These are phyloP conservation scores for Phrynosoma blainvillii DNA, from an alignment of 2,113 vertebrate species.

Conservation along the genomic window DNA sequence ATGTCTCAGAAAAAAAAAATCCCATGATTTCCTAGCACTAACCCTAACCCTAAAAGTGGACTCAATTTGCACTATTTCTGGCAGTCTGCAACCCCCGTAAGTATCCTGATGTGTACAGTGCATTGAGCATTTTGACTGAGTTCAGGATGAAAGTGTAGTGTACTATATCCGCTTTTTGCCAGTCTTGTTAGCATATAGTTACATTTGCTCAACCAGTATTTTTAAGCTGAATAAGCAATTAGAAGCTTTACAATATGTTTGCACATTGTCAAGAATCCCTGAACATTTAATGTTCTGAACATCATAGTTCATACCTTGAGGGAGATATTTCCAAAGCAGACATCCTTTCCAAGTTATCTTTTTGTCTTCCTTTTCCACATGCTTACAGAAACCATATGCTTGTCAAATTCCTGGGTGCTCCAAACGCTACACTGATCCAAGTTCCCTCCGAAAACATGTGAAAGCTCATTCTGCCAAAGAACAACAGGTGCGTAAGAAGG, in stretches of 20 bases:
- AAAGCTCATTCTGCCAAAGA: constrained; percentile 98
- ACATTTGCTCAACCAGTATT: constrained; percentile 20
- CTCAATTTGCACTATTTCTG: no score
- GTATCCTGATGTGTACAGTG: neutral
- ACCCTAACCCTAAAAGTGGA: no score
- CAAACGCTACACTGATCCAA: constrained; percentile 98
- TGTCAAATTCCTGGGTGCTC: constrained; percentile 98
- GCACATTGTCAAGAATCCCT: neutral
- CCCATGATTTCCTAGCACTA: no score
- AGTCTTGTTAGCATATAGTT: neutral
- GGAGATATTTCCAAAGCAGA: constrained; percentile 18
- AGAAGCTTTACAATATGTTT: neutral
- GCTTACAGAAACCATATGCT: constrained; percentile 92
- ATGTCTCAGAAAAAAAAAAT: no score
- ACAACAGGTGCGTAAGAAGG: constrained; percentile 96
- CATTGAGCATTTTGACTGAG: neutral
- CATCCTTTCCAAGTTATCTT: constrained; percentile 7
- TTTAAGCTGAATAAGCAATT: constrained; percentile 13
- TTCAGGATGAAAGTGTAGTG: constrained; percentile 1
- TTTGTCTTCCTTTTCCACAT: neutral
- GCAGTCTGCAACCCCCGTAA: no score
- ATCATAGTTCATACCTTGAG: neutral
- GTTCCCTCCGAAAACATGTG: constrained; percentile 97
- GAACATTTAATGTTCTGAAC: neutral
- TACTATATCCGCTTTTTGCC: neutral